Evolutionary conservation across 2,888 invertebrate genomes (phyloP).

Genomic region (Parthenolecanium corni): DNA sequence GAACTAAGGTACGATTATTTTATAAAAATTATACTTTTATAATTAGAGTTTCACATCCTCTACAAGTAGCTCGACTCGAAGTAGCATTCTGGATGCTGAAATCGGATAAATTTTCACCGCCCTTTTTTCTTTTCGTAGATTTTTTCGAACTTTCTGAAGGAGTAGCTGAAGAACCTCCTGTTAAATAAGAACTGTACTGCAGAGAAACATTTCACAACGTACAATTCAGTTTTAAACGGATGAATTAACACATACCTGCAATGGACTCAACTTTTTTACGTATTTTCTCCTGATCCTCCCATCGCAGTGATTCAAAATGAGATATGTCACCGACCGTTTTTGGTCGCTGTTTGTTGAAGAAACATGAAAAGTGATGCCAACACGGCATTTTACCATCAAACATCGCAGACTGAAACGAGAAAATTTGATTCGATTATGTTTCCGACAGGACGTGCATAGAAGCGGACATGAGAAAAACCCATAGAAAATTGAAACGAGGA

Average conservation of each 20-base stretch:
- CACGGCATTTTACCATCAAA: constrained; percentile 76
- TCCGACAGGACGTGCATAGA: background rate
- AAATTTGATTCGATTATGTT: too few relatives aligned
- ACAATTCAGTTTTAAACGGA: too few relatives aligned
- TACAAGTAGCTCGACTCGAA: constrained; percentile 65
- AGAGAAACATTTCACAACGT: too few relatives aligned
- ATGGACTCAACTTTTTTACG: constrained; percentile 41
- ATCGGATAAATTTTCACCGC: constrained; percentile 46
- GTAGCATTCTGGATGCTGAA: constrained; percentile 76
- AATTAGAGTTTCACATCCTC: constrained; percentile 75
- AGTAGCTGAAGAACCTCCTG: too few relatives aligned
- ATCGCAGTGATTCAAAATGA: constrained; percentile 63
- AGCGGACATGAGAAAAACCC: too few relatives aligned
- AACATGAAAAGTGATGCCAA: constrained; percentile 83
- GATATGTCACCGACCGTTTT: constrained; percentile 62
- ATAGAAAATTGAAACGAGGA: too few relatives aligned
- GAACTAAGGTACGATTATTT: background rate
- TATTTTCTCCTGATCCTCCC: constrained; percentile 73
- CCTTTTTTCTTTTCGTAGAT: constrained; percentile 34
- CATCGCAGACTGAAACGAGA: constrained; percentile 58
- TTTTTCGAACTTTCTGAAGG: constrained; percentile 32
- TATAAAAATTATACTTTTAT: constrained; percentile 42
- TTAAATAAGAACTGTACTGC: too few relatives aligned
- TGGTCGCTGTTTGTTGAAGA: constrained; percentile 71
- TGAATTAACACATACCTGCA: constrained; percentile 33